Base-by-base conservation (phyloP, 2,888 invertebrate genomes). In the Ditylenchus weischeri region DNA sequence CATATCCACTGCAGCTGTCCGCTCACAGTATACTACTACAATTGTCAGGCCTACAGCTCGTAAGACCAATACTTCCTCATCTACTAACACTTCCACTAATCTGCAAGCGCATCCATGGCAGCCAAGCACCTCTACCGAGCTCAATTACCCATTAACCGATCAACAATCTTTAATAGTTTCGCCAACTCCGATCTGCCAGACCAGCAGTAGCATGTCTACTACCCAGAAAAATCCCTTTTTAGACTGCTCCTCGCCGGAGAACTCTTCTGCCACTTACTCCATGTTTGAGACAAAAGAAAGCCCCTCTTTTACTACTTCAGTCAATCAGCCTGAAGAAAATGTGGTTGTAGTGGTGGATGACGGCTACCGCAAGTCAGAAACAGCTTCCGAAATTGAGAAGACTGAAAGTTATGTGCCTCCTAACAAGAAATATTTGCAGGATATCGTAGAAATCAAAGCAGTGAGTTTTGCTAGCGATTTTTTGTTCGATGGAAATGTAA, bases 401-500 rank as follows among this genome's bases (percentile, higher is more conserved):
- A 29, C 19, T 13, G 2, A 5, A 59, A 23, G 36, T 19, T 2
- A 11, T 43, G 59, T 43, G 5, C 35, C 59, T 1, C 43, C 59
- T 10, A 36, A 38, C 35, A 35, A 38, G 13, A 62, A 62, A 29
- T 36, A 19, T 21, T 47, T 62, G 21, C 48, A 62, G 43, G 62
- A 51, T 54, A 66, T 50, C 51, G 66, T 62, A 11, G 54, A 62
- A 38, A 65, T 49, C 35, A 29, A 36, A 36, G 62, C 54, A 38
- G 66, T 66, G 35, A 50, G 54, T 48, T 49, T 49, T 62, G 35
- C 36, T 61, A 21, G 7, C 5, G 5, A 50, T 54, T 54, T 47
- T 10, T 36, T 1, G 54, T 43, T 5, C 3, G 13, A 23, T 38
- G 7, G 4, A 48, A n/a, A 38, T 18, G 1, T 19, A 21, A 15